Evolutionary conservation across 2,113 vertebrate genomes (phyloP).

Genomic region (Perca schrenkii): DNA sequence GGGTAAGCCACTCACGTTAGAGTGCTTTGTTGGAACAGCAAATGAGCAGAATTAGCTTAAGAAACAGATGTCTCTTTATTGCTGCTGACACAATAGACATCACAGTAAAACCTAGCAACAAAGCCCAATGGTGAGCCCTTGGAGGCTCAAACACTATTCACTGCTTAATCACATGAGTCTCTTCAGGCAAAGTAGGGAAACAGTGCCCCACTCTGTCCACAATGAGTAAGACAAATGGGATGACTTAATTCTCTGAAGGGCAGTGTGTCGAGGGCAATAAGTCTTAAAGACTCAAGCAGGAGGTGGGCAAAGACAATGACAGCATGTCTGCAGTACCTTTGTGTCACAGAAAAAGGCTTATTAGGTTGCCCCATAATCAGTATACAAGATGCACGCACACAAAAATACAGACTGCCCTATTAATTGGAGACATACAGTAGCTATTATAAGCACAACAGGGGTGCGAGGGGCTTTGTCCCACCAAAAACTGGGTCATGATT

Average conservation of each 20-base stretch:
- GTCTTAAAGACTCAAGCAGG: constrained; percentile 61
- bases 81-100: constrained; percentile 31
- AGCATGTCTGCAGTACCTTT: constrained; percentile 65
- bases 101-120: constrained; percentile 36
- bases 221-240: constrained; percentile 20
- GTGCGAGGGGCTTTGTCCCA: constrained; percentile 44
- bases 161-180: neutral
- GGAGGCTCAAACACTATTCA: constrained; percentile 1
- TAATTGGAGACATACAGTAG: constrained; percentile 66
- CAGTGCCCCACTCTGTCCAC: constrained; percentile 69
- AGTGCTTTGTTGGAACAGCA: constrained; percentile 38
- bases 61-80: constrained; percentile 61
- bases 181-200: constrained; percentile 52
- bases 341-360: constrained; percentile 61
- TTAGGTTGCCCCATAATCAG: constrained; percentile 48
- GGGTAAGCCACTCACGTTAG: constrained; percentile 26
- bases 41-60: constrained; percentile 52
- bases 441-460: constrained; percentile 60
- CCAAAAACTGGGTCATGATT: constrained; percentile 74
- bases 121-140: constrained; percentile 8
- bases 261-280: constrained; percentile 63
- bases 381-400: constrained; percentile 49
- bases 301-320: constrained; percentile 56
- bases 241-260: constrained; percentile 4
- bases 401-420: constrained; percentile 45